Evolutionary conservation across 2,797 vertebrate genomes (phyloP).

Genomic region (Lithobates pipiens): DNA sequence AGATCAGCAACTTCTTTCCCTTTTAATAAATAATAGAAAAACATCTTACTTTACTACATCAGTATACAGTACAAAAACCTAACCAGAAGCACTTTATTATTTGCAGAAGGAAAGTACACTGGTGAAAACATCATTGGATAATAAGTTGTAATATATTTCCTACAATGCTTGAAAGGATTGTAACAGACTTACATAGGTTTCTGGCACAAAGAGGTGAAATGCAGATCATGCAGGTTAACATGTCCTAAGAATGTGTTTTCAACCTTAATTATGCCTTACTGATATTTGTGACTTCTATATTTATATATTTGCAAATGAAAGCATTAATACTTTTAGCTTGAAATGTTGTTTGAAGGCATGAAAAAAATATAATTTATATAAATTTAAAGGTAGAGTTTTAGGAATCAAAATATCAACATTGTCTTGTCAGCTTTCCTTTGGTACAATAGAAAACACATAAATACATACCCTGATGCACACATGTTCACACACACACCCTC

Average conservation of each 20-base stretch:
- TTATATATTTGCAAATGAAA: neutral
- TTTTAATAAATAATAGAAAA: neutral
- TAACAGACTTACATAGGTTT: neutral
- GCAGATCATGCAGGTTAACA: neutral
- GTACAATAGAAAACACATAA: neutral
- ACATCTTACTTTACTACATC: neutral
- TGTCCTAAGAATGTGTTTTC: neutral
- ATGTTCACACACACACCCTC: too few species aligned
- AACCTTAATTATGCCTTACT: neutral
- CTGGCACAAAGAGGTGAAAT: neutral
- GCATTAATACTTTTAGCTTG: neutral
- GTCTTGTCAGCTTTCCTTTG: neutral
- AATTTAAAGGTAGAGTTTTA: neutral
- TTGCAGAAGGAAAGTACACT: neutral
- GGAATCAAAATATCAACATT: neutral
- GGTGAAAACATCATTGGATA: neutral
- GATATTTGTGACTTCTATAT: neutral
- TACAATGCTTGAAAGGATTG: neutral
- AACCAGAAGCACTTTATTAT: neutral
- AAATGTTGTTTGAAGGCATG: neutral
- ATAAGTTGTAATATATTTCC: neutral
- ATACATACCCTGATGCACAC: neutral
- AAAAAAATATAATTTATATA: neutral
- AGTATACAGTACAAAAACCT: neutral
- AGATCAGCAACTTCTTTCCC: conserved; percentile 20